A percentile compares a stretch with the other conserved stretches of the same genome.
phyloP scores from a whole-genome alignment of 2,113 vertebrate species.

The Centrocercus urophasianus region DNA sequence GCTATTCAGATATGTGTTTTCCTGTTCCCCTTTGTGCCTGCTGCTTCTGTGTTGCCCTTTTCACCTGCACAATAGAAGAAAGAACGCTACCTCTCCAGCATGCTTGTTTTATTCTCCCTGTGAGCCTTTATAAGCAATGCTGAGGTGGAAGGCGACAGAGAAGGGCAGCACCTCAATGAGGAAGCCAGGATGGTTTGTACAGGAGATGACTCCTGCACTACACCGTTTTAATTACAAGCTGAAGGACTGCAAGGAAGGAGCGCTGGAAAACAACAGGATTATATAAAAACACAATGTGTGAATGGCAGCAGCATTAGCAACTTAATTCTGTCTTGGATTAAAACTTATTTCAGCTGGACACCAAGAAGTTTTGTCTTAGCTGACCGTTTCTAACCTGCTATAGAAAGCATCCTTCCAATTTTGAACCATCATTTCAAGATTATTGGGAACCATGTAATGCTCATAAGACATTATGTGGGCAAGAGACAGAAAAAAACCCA shows the following conservation, averaged over 20 bases:
- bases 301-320: background rate
- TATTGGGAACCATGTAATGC: background rate
- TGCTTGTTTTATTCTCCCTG: background rate
- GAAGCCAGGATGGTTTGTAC: background rate
- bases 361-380: background rate
- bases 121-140: background rate
- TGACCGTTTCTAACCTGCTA: background rate
- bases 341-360: background rate
- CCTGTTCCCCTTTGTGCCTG: background rate
- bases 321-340: background rate
- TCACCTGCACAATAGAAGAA: background rate
- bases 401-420: background rate
- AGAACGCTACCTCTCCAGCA: background rate
- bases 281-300: rapidly evolving
- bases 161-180: background rate
- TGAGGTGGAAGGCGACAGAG: background rate
- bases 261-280: background rate
- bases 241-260: background rate
- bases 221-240: background rate
- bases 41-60: background rate
- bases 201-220: background rate
- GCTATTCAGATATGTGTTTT: background rate
- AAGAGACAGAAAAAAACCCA: background rate
- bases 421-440: background rate
- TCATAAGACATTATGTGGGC: background rate